These are phyloP conservation scores for Enteromius argenteus DNA, from an alignment of 2,797 vertebrate species.

Conservation along the genomic window DNA sequence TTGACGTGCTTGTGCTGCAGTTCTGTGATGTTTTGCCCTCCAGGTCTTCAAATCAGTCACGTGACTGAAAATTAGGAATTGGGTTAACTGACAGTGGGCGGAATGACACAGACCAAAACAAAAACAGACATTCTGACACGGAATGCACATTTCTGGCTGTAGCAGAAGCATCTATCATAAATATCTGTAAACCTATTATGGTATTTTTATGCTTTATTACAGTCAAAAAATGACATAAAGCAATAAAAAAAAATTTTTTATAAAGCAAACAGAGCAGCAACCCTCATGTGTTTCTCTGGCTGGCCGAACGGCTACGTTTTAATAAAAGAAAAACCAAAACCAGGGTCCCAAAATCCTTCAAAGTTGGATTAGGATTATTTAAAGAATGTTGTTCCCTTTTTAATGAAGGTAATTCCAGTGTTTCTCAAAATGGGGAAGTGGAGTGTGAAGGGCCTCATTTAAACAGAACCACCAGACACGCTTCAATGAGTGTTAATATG, in stretches of 20 bases:
- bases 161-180: background rate
- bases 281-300: background rate
- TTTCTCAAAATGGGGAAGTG: slow-evolving; percentile 58
- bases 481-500: slow-evolving; percentile 52
- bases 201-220: background rate
- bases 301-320: background rate
- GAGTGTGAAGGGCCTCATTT: slow-evolving; percentile 63
- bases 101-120: background rate
- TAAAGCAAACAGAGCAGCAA: background rate
- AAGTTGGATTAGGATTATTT: slow-evolving; percentile 60
- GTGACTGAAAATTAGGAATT: background rate
- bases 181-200: background rate
- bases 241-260: background rate
- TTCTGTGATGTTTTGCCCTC: too few relatives aligned
- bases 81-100: background rate
- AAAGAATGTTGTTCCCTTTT: slow-evolving; percentile 52
- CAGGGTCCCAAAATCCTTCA: slow-evolving; percentile 43
- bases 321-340: slow-evolving; percentile 6
- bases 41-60: too few relatives aligned
- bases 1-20: too few relatives aligned
- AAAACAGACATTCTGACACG: background rate
- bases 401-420: slow-evolving; percentile 63
- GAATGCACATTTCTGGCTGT: background rate
- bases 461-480: slow-evolving; percentile 54
- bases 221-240: background rate